Percentiles rank a stretch among this genome's conserved stretches.
These are phyloP conservation scores for Hyalella azteca DNA, from an alignment of 2,888 invertebrate species.

Conservation along the genomic window DNA sequence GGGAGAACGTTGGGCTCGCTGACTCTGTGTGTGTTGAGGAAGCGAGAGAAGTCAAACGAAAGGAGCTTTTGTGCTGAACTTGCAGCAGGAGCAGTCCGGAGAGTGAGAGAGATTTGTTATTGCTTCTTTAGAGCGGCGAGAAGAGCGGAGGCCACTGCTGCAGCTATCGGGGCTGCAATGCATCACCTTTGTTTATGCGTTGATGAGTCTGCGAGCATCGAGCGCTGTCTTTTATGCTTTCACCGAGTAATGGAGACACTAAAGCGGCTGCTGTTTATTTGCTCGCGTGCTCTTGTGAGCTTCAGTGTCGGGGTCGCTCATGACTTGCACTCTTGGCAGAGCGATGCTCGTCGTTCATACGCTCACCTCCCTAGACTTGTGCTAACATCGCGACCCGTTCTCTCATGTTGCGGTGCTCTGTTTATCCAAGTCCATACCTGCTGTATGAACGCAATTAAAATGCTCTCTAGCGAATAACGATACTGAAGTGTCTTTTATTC, in stretches of 20 bases:
- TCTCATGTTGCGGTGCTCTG: too few relatives aligned
- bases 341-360: too few relatives aligned
- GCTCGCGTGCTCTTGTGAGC: neutral
- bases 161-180: conserved; percentile 12
- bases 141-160: neutral
- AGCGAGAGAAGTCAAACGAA: conserved; percentile 16
- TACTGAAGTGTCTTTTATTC: too few relatives aligned
- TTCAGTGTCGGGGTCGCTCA: neutral
- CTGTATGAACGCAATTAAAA: too few relatives aligned
- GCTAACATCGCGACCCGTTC: too few relatives aligned
- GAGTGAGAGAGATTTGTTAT: conserved; percentile 1
- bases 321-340: neutral
- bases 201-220: neutral
- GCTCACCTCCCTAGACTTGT: too few relatives aligned
- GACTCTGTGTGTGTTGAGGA: neutral
- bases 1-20: neutral
- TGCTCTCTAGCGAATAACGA: too few relatives aligned
- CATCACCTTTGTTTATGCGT: conserved; percentile 19
- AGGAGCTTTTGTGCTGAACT: conserved; percentile 27
- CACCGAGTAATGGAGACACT: conserved; percentile 14
- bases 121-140: conserved; percentile 21
- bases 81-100: neutral
- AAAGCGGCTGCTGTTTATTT: conserved; percentile 9
- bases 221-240: neutral
- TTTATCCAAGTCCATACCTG: too few relatives aligned